Evolutionary conservation across 2,113 vertebrate species (phyloP), one percentile per base, ranked within the genome.

Genomic region (Octodon degus): DNA sequence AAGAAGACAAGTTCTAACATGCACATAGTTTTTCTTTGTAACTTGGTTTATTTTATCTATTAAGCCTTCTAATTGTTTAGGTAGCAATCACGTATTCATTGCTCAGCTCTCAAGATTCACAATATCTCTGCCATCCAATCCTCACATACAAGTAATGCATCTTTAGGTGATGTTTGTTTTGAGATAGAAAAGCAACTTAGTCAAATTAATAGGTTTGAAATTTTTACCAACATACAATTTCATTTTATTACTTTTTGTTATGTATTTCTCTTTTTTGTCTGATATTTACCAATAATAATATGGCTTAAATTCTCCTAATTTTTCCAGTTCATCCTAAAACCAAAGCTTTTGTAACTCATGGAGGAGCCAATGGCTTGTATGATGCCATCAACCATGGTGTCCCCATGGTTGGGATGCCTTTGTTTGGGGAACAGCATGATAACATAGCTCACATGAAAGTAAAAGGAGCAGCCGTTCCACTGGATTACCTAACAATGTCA

Each of bases 351-450:
- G 25, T 91, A 68, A 70, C 79, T 58, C 89, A 91, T 34, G 47
- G 60, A 43, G 77, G 79, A 58, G 63, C 63, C 40, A 91, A 91
- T 11, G 89, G 89, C 5, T 0, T 32, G 27, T 91, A 91, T 17
- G 63, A 82, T n/a, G 5, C 63, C 0, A 99, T 99, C 0, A 47
- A 58, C 91, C 99, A 99, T 0, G 98, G 98, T 0, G 95, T 99
- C 60, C 99, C 99, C 0, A 95, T 99, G 98, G 98, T 99, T 20
- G 99, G 99, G 8, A 74, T 99, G 25, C 99, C 99, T 3, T 92
- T 99, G 68, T 99, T 99, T 95, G 98, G 30, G 0, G 99, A 99
- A 74, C 99, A 99, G 97, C 96, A 96, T 0, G 98, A 99, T 89
- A 99, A 99, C 83, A 50, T 99, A 0, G 94, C 95, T 87, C 98